Evolutionary conservation across 64 coral and sea anemone genomes (phyloP).

Genomic region (Montipora cactus): DNA sequence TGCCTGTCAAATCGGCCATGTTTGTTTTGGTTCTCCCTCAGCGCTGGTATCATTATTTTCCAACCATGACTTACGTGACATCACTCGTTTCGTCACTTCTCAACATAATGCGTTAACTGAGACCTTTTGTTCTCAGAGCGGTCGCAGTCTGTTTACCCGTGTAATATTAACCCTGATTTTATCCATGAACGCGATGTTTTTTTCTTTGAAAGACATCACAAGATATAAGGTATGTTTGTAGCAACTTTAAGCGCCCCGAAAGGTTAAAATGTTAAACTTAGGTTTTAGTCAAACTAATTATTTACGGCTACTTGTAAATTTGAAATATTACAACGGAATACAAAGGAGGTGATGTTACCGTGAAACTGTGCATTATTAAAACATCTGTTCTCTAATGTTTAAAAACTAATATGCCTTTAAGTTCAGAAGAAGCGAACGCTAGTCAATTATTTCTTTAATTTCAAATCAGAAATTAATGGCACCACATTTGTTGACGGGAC

Average conservation of each 20-base stretch:
- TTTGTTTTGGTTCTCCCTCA: no score
- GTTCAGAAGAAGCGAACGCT: not conserved
- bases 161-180: not conserved
- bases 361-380: not conserved
- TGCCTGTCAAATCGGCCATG: no score
- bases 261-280: not conserved
- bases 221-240: constrained; percentile 1
- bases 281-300: not conserved
- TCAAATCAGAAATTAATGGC: no score
- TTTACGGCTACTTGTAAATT: constrained; percentile 11
- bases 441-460: not conserved
- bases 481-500: no score
- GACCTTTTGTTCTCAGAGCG: not conserved
- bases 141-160: not conserved
- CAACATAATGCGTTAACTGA: not conserved
- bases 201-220: not conserved
- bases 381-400: no score
- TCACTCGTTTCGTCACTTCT: not conserved
- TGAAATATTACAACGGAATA: not conserved
- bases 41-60: no score
- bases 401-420: no score
- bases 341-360: not conserved
- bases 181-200: not conserved
- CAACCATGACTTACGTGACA: not conserved
- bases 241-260: not conserved